Evolutionary conservation across 2,113 vertebrate genomes (phyloP), one percentile per base, ranked within the genome.

Genomic region (Pandion haliaetus): DNA sequence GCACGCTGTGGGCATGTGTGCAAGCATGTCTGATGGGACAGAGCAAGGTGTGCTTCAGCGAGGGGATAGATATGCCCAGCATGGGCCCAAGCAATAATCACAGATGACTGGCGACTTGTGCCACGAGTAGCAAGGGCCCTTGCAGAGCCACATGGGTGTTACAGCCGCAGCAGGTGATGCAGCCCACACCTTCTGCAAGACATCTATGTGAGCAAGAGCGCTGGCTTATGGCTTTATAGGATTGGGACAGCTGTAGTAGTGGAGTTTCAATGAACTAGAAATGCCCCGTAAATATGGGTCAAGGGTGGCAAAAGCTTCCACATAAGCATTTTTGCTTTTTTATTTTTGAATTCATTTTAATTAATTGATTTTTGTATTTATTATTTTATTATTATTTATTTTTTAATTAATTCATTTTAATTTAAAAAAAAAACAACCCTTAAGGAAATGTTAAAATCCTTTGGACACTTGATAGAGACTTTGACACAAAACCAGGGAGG

Each of bases 151-250:
- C 40, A 3, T 0, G 1, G 16, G 32, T 36, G 17, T 20, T 12
- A 17, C 14, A 69, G 42, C 54, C 38, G 32, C 32, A 55, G 5
- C 23, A 26, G 44, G 19, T 3, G 45, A 36, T 0, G 6, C 40
- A 67, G 26, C 28, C 55, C 63, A 44, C 44, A 36, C 31, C 59
- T 31, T 8, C 14, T 29, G 65, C 72, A 5, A 83, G 59, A 19
- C 20, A 17, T 21, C 45, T 21, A 10, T 3, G 12, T 1, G 5
- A 73, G 14, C 45, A 34, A 21, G 19, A 36, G 17, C 1, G 2
- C 49, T 12, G 34, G 42, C 44, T 52, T 34, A 17, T 5, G 10
- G 28, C 26, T 36, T 18, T 40, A 24, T 11, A 66, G 52, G 52
- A 45, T 40, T 20, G 18, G 38, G 59, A 12, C 28, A 65, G 88